phyloP scores from a whole-genome alignment of 2,113 vertebrate species.

The Paraplagusia blochii region DNA sequence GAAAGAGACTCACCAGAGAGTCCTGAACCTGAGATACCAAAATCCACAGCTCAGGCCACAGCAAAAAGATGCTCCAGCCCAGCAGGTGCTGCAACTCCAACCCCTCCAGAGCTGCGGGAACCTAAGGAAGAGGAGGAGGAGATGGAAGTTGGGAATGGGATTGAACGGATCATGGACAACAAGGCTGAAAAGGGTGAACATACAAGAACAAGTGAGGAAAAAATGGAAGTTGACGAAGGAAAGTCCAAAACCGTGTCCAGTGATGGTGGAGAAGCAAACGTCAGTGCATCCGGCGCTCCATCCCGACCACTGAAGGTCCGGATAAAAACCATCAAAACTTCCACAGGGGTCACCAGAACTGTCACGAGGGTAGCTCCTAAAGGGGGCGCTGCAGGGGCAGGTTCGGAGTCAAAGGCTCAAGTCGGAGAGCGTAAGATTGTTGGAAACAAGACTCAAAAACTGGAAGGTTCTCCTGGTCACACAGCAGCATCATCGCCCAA shows the following conservation, averaged over 20 bases:
- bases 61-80: constrained; percentile 71
- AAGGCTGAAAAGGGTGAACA: constrained; percentile 72
- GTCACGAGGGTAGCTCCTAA: constrained; percentile 88
- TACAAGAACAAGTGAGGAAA: constrained; percentile 65
- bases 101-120: constrained; percentile 42
- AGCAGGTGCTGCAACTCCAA: constrained; percentile 53
- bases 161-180: constrained; percentile 52
- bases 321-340: constrained; percentile 94
- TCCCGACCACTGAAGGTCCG: constrained; percentile 89
- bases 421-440: constrained; percentile 61
- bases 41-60: constrained; percentile 47
- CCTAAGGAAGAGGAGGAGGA: constrained; percentile 73
- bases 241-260: constrained; percentile 39
- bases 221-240: constrained; percentile 64
- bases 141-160: constrained; percentile 69
- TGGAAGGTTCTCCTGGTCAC: constrained; percentile 67
- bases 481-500: constrained; percentile 75
- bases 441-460: constrained; percentile 54
- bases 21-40: constrained; percentile 75
- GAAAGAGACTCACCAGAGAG: constrained; percentile 81
- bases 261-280: constrained; percentile 26
- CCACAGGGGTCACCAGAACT: constrained; percentile 90
- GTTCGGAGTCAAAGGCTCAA: constrained; percentile 61
- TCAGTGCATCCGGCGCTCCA: constrained; percentile 47
- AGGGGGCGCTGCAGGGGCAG: constrained; percentile 66